A percentile compares a stretch with the other conserved stretches of the same genome.
Conservation (phyloP, 2,797 vertebrate genomes). For the Neosalanx taihuensis region DNA sequence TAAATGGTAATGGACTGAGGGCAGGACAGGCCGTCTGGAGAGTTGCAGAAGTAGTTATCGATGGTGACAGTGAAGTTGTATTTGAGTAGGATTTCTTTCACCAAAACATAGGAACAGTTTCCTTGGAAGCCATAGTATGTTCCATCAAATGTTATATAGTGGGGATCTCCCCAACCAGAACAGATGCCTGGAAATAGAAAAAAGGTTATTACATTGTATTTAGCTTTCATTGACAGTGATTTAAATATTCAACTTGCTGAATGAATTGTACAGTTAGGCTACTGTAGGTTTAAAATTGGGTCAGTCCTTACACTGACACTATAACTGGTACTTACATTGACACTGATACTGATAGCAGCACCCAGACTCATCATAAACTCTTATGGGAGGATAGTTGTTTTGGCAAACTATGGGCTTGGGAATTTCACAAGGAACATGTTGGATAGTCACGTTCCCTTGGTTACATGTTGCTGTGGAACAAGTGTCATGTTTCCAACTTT, state of each 20-base stretch:
- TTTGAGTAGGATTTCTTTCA: slow-evolving; percentile 76
- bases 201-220: not conserved
- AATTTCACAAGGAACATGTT: slow-evolving; percentile 53
- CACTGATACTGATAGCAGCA: slow-evolving; percentile 82
- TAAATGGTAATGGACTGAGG: slow-evolving; percentile 74
- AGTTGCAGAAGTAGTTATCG: slow-evolving; percentile 77
- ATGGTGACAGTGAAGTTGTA: slow-evolving; percentile 78
- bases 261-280: not conserved
- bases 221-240: not conserved
- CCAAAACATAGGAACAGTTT: slow-evolving; percentile 84
- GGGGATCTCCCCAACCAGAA: slow-evolving; percentile 83
- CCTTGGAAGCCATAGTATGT: slow-evolving; percentile 84
- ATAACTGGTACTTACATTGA: slow-evolving; percentile 52
- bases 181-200: slow-evolving; percentile 75
- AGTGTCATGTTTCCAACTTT: slow-evolving; percentile 68
- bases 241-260: not conserved
- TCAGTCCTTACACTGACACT: not conserved
- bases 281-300: not conserved
- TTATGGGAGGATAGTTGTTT: slow-evolving; percentile 72
- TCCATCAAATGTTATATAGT: slow-evolving; percentile 88
- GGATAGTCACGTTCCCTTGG: slow-evolving; percentile 56
- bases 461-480: slow-evolving; percentile 71
- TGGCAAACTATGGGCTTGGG: slow-evolving; percentile 64
- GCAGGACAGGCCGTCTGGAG: slow-evolving; percentile 51
- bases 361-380: slow-evolving; percentile 65